These are phyloP conservation scores for Ceramica pisi DNA, from an alignment of 2,888 invertebrate species.

Conservation along the genomic window DNA sequence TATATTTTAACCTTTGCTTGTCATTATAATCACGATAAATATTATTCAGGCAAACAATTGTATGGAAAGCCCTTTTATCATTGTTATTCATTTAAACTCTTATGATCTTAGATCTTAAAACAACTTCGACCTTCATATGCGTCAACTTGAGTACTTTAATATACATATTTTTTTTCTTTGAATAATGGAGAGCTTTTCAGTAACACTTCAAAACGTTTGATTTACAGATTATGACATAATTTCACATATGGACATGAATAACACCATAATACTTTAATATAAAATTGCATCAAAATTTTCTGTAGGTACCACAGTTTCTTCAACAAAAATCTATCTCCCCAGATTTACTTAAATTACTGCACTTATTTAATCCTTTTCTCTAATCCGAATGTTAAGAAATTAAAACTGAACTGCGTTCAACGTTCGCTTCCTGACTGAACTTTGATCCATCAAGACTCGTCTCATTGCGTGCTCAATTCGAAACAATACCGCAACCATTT, in stretches of 20 bases:
- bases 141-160: conserved; percentile 3
- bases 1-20: conserved; percentile 55
- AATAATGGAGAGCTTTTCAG: neutral
- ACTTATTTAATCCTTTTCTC: conserved; percentile 17
- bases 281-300: neutral
- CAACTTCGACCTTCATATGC: conserved; percentile 17
- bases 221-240: neutral
- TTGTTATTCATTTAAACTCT: conserved; percentile 23
- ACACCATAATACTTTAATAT: neutral
- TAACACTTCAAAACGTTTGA: neutral
- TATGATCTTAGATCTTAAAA: conserved; percentile 38
- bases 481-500: conserved; percentile 82
- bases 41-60: conserved; percentile 15
- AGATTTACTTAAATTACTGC: conserved; percentile 8
- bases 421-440: conserved; percentile 62
- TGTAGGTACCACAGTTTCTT: neutral
- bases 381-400: conserved; percentile 45
- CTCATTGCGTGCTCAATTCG: conserved; percentile 80
- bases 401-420: conserved; percentile 47
- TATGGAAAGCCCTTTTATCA: conserved; percentile 32
- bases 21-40: conserved; percentile 46
- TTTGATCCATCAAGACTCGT: conserved; percentile 67
- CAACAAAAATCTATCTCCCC: neutral
- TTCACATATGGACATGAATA: neutral
- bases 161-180: neutral